Base-by-base conservation (phyloP, 1,140 invertebrate genomes). In the Penaeus indicus region DNA sequence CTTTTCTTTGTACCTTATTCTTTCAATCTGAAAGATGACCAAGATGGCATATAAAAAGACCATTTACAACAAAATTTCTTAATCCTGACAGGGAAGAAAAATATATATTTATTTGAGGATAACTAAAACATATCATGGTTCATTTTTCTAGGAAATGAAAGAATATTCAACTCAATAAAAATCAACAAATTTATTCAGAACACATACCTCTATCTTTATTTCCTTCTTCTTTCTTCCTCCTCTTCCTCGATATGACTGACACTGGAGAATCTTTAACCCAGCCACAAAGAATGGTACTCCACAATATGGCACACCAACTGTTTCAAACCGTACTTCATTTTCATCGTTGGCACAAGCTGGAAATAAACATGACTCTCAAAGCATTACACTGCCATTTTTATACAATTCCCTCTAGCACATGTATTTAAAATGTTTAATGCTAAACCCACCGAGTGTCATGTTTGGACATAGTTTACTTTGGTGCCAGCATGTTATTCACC, bases 271-370 rank as follows among this genome's bases (percentile, higher is more conserved):
- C 84, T 91, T 91, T 21, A 91, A 67, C 32, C 90, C 90, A 63
- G 90, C 90, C 47, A 91, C 90, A 89, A 89, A 91, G 75, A 91
- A 91, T 7, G 90, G 90, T 27, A 91, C 90, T 8, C 90, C 90
- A 67, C 88, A 91, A 63, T 91, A 91, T 3, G 90, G 90, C n/a
- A 91, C 90, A 27, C 90, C 90, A n/a, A 91, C 90, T n/a, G 90
- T 91, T 63, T 91, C 90, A 88, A 91, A 91, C 2, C 90, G 85
- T 13, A 91, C 88, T 67, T 91, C 90, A 79, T 91, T 89, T 82
- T 91, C 90, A 60, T 91, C 90, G 82, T 91, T 91, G n/a, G 85
- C 89, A 82, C 90, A 91, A 16, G 88, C 90, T 91, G 83, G 16
- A 85, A 89, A 42, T 42, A 72, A 32, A 84, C 0, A 19, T 22